Evolutionary conservation across 2,113 vertebrate species (phyloP), one percentile per base, ranked within the genome.

Genomic region (Bostrychus sinensis): DNA sequence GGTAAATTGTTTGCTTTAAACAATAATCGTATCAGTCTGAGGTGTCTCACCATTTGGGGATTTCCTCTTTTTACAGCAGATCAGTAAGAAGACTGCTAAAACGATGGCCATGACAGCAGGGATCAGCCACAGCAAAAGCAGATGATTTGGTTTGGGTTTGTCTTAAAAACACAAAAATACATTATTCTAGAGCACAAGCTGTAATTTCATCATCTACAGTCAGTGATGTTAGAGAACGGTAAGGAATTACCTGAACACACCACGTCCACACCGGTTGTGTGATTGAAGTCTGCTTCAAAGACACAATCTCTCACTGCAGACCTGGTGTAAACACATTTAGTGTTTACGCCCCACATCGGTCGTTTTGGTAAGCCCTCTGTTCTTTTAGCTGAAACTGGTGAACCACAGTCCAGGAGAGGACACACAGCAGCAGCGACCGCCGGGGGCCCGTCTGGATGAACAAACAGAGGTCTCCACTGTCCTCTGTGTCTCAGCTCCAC

Each of bases 371-470:
- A n/a, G n/a, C n/a, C n/a, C n/a, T n/a, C n/a, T n/a, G n/a, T 46
- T 46, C 6, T 5, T 4, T 0, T 2, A 1, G 43, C 20, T 23
- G 43, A 46, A 10, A 13, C 20, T 12, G 10, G 8, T 22, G 43
- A 11, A 20, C 43, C 43, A 46, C 43, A 46, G 11, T 13, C 19
- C 19, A 46, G 43, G 43, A 22, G 43, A 23, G 19, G 10, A 46
- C 43, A 46, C 9, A 23, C 43, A 13, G 10, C 20, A 3, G 8
- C 1, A 22, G 19, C 20, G 19, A 23, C 20, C 20, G 0, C 3
- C 10, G 19, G 2, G 20, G 5, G 10, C 3, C 5, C 2, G 3
- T 13, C 4, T 0, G 0, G 6, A 23, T 11, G 0, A 3, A 30
- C 8, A 0, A 0, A 2, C n/a, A 53, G 4, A n/a, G 50, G 50